Percentiles rank a stretch among this genome's conserved stretches.
These are phyloP conservation scores for Phrynocephalus forsythii DNA, from an alignment of 2,797 vertebrate genomes.

Conservation along the genomic window DNA sequence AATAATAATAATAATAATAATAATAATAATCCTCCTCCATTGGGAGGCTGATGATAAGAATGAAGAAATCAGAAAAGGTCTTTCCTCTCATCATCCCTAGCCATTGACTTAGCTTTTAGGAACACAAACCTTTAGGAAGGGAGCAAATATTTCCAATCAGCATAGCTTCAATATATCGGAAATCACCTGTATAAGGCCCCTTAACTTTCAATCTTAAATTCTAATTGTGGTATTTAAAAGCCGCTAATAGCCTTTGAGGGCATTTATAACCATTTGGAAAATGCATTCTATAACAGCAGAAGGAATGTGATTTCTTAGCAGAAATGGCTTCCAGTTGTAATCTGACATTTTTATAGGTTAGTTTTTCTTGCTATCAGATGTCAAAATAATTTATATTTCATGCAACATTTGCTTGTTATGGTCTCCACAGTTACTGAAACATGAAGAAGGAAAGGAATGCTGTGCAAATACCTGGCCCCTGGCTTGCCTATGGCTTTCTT, in stretches of 20 bases:
- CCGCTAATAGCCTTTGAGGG: conserved; percentile 7
- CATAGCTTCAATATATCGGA: not conserved
- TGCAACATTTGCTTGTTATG: not conserved
- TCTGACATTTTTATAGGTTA: conserved; percentile 17
- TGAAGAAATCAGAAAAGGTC: not conserved
- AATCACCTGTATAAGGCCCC: conserved; percentile 13
- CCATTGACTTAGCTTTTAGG: not conserved
- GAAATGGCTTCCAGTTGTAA: not conserved
- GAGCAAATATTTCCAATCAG: conserved; percentile 25
- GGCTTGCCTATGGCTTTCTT: not conserved
- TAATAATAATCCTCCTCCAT: not conserved
- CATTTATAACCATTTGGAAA: not conserved
- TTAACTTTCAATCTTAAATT: not conserved
- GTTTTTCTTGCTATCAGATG: not conserved
- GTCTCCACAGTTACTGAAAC: not conserved
- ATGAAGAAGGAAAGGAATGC: not conserved
- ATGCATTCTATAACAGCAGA: not conserved
- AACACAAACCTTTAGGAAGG: not conserved
- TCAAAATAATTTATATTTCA: conserved; percentile 4
- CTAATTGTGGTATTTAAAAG: conserved; percentile 38
- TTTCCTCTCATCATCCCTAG: not conserved
- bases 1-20: too few relatives aligned
- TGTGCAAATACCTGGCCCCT: not conserved
- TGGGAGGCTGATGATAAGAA: not conserved
- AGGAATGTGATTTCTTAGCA: conserved; percentile 21